Percentiles rank a stretch among this genome's conserved stretches.
These are phyloP conservation scores for Pagrus major DNA, from an alignment of 2,113 vertebrate genomes.

Conservation along the genomic window DNA sequence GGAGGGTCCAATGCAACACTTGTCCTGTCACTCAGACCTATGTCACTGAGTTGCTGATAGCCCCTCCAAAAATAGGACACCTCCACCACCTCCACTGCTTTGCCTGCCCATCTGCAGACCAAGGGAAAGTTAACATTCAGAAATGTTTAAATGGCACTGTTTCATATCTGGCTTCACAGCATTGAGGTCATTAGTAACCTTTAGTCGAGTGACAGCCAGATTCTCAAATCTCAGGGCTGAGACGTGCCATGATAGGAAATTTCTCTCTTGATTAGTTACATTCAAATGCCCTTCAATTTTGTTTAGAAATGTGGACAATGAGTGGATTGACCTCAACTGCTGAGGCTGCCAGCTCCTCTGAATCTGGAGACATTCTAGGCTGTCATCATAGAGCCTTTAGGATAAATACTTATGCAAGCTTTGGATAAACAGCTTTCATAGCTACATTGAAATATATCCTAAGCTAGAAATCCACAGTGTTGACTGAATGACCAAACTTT, in stretches of 20 bases:
- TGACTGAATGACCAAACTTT: slow-evolving; percentile 23
- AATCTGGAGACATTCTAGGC: slow-evolving; percentile 40
- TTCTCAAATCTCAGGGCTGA: slow-evolving; percentile 6
- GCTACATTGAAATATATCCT: slow-evolving; percentile 14
- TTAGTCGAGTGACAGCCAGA: slow-evolving; percentile 10
- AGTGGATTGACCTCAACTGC: neutral
- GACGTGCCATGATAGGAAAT: neutral
- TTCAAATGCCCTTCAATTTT: neutral
- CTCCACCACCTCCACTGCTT: slow-evolving; percentile 44
- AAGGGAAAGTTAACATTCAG: slow-evolving; percentile 52
- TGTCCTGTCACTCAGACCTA: slow-evolving; percentile 86
- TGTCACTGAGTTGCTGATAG: slow-evolving; percentile 75
- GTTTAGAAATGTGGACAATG: slow-evolving; percentile 6
- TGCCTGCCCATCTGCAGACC: slow-evolving; percentile 55
- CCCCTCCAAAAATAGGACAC: slow-evolving; percentile 81
- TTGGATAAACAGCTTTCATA: slow-evolving; percentile 23
- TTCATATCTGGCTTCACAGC: slow-evolving; percentile 51
- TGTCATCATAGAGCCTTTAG: slow-evolving; percentile 53
- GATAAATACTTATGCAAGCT: slow-evolving; percentile 35
- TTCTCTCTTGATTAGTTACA: slow-evolving; percentile 2
- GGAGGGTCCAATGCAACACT: slow-evolving; percentile 80
- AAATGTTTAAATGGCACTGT: slow-evolving; percentile 52
- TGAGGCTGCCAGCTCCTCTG: slow-evolving; percentile 12
- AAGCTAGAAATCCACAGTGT: neutral
- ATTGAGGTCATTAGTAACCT: slow-evolving; percentile 42